phyloP scores from a whole-genome alignment of 2,888 invertebrate species.

The Crioceris asparagi region DNA sequence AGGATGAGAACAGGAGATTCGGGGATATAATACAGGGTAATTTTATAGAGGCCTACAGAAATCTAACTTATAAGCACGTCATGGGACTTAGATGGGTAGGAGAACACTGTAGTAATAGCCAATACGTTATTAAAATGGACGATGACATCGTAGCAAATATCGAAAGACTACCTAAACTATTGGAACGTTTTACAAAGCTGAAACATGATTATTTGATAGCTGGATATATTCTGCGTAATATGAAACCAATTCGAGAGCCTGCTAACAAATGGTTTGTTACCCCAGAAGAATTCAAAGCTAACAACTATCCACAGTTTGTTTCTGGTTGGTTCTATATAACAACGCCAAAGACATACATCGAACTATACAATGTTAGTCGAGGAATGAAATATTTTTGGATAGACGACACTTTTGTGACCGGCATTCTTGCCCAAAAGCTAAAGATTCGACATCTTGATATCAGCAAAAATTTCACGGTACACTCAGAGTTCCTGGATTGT shows the following conservation, averaged over 20 bases:
- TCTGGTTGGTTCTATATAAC: constrained; percentile 81
- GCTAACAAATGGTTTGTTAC: constrained; percentile 76
- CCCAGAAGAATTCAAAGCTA: constrained; percentile 48
- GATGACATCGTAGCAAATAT: constrained; percentile 70
- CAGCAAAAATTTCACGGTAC: constrained; percentile 53
- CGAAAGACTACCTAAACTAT: constrained; percentile 42
- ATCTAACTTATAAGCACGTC: constrained; percentile 71
- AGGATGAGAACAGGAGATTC: constrained; percentile 51
- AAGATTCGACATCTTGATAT: constrained; percentile 48
- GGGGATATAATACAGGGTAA: constrained; percentile 66
- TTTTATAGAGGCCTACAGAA: constrained; percentile 66
- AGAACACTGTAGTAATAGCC: constrained; percentile 47
- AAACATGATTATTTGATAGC: constrained; percentile 39
- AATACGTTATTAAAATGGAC: constrained; percentile 68
- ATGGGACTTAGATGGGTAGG: constrained; percentile 72
- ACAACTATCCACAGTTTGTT: constrained; percentile 61
- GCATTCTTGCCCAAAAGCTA: constrained; percentile 53
- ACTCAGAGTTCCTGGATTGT: constrained; percentile 62
- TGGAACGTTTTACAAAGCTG: constrained; percentile 33
- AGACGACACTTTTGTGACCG: constrained; percentile 81
- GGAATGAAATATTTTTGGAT: constrained; percentile 76
- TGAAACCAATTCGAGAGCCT: constrained; percentile 52
- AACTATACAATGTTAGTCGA: constrained; percentile 45
- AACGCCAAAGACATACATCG: constrained; percentile 50
- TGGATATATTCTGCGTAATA: constrained; percentile 55